Evolutionary conservation across 2,797 vertebrate species (phyloP).

Genomic region (Hippoglossus hippoglossus): DNA sequence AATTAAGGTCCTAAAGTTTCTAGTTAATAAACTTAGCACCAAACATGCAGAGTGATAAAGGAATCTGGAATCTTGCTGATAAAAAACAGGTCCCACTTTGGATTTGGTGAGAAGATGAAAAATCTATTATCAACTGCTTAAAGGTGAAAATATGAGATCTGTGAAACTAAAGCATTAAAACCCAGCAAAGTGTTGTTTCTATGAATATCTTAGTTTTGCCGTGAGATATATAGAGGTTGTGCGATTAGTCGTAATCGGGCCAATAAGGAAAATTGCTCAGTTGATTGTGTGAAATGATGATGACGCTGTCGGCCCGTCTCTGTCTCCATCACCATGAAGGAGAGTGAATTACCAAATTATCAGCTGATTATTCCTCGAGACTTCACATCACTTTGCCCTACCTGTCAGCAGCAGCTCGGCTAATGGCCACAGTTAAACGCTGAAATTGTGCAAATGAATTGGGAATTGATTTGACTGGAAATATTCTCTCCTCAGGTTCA

Average conservation of each 20-base stretch:
- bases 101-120: too few species aligned
- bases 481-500: constrained; percentile 88
- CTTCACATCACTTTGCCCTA: constrained; percentile 42
- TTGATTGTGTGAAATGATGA: constrained; percentile 48
- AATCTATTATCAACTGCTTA: too few species aligned
- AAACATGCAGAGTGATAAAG: too few species aligned
- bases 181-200: too few species aligned
- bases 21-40: background rate
- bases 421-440: constrained; percentile 55
- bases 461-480: constrained; percentile 60
- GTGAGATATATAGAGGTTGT: background rate
- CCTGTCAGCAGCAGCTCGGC: constrained; percentile 43
- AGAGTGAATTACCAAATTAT: constrained; percentile 63
- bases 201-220: background rate
- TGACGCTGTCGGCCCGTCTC: constrained; percentile 14
- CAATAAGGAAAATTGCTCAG: constrained; percentile 18
- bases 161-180: too few species aligned
- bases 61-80: too few species aligned
- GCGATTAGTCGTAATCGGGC: constrained; percentile 9
- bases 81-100: too few species aligned
- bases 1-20: too few species aligned
- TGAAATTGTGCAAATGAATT: constrained; percentile 56
- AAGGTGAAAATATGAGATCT: too few species aligned
- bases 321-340: constrained; percentile 51
- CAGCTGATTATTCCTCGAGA: constrained; percentile 43